phyloP scores from a whole-genome alignment of 2,797 vertebrate genomes.

The Argentina silus region DNA sequence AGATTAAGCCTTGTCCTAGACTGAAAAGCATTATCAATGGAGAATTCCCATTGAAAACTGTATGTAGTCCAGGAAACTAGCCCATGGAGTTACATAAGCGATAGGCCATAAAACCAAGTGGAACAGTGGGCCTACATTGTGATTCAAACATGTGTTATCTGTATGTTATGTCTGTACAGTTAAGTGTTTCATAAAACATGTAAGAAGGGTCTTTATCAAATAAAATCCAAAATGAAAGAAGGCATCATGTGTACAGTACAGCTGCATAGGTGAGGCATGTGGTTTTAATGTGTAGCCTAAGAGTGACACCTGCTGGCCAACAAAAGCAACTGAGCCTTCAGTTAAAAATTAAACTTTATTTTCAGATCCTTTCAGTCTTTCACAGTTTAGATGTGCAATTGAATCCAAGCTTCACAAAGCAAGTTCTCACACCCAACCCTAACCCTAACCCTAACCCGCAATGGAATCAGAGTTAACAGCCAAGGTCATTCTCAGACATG shows the following conservation, averaged over 20 bases:
- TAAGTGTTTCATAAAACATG: neutral
- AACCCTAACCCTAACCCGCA: too few relatives aligned
- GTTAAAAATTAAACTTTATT: constrained; percentile 57
- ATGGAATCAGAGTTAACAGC: constrained; percentile 1
- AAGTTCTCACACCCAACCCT: constrained; percentile 15
- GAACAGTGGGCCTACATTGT: too few relatives aligned
- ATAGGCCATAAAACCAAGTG: too few relatives aligned
- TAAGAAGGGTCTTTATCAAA: neutral
- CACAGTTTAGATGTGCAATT: constrained; percentile 11
- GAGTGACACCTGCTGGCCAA: constrained; percentile 66
- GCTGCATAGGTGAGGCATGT: neutral
- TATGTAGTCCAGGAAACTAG: too few relatives aligned
- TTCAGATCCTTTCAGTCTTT: neutral
- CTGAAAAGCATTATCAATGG: too few relatives aligned
- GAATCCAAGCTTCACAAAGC: neutral
- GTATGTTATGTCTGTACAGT: too few relatives aligned
- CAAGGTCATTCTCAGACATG: neutral
- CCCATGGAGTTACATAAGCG: too few relatives aligned
- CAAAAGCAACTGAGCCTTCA: neutral
- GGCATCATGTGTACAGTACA: neutral
- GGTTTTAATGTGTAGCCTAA: neutral
- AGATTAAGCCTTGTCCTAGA: too few relatives aligned
- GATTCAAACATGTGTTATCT: too few relatives aligned
- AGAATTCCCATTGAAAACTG: too few relatives aligned
- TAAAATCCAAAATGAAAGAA: neutral